Percentiles rank a stretch among this genome's conserved stretches.
phyloP scores from a whole-genome alignment of 1,140 invertebrate species.

The Zaprionus inermis region DNA sequence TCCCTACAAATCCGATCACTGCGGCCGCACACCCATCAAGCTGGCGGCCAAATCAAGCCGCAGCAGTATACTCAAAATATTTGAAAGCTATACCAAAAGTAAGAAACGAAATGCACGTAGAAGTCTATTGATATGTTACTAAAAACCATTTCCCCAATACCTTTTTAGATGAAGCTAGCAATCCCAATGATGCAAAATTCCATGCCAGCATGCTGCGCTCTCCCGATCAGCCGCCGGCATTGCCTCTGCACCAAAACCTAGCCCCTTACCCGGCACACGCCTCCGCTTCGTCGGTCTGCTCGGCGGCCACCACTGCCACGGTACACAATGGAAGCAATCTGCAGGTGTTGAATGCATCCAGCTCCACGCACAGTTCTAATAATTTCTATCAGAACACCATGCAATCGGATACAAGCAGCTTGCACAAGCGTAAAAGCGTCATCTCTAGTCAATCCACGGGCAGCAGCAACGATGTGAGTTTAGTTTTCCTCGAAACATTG shows the following conservation, averaged over 20 bases:
- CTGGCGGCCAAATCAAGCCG: conserved; percentile 86
- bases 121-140: conserved; percentile 61
- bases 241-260: conserved; percentile 76
- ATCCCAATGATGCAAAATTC: conserved; percentile 80
- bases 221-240: conserved; percentile 78
- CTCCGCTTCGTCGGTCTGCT: conserved; percentile 76
- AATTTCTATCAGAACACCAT: conserved; percentile 84
- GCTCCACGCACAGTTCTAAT: conserved; percentile 83
- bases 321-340: conserved; percentile 77
- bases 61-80: conserved; percentile 82
- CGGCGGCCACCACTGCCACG: conserved; percentile 77
- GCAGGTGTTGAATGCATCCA: conserved; percentile 79
- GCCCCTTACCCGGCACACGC: conserved; percentile 73
- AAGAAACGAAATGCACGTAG: conserved; percentile 41
- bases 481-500: neutral
- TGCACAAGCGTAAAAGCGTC: conserved; percentile 84
- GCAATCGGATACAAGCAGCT: conserved; percentile 83
- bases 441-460: conserved; percentile 84
- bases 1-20: conserved; percentile 96
- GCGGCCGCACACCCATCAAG: conserved; percentile 88
- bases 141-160: conserved; percentile 41
- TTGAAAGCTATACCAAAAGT: conserved; percentile 83
- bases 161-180: conserved; percentile 79
- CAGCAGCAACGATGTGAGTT: conserved; percentile 83
- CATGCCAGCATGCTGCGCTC: conserved; percentile 81